Evolutionary conservation across 2,797 vertebrate species (phyloP).

Genomic region (Coregonus sp.): DNA sequence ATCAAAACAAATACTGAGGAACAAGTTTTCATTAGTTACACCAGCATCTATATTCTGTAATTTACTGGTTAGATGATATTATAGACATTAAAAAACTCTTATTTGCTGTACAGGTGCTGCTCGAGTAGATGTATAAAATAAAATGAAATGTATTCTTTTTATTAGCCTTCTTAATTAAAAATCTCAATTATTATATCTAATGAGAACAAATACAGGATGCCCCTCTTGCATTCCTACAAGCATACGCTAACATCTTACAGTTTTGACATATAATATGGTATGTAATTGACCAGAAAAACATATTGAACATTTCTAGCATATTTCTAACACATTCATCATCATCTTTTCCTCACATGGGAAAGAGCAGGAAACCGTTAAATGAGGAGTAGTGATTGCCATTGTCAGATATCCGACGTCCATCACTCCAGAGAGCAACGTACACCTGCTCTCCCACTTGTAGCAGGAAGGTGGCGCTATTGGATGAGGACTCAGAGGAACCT

Average conservation of each 20-base stretch:
- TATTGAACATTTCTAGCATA: too few species aligned
- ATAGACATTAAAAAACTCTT: neutral
- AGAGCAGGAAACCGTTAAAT: neutral
- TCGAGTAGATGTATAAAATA: constrained; percentile 27
- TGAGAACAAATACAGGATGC: neutral
- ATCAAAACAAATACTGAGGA: neutral
- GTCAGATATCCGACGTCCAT: neutral
- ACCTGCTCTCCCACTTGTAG: constrained; percentile 7
- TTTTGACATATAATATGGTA: too few species aligned
- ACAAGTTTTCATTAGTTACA: neutral
- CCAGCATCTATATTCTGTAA: too few species aligned
- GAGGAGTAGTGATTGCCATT: neutral
- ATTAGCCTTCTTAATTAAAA: too few species aligned
- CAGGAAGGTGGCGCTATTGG: neutral
- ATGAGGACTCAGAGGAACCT: neutral
- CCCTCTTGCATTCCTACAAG: neutral
- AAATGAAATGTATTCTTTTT: too few species aligned
- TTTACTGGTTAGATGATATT: neutral
- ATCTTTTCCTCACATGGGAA: too few species aligned
- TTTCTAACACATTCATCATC: too few species aligned
- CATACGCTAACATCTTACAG: too few species aligned
- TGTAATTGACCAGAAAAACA: too few species aligned
- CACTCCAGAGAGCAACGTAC: neutral
- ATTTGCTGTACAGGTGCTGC: constrained; percentile 44
- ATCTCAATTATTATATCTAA: too few species aligned